These are phyloP conservation scores for Ramazzottius varieornatus DNA, from an alignment of 2,888 invertebrate species.

Conservation along the genomic window DNA sequence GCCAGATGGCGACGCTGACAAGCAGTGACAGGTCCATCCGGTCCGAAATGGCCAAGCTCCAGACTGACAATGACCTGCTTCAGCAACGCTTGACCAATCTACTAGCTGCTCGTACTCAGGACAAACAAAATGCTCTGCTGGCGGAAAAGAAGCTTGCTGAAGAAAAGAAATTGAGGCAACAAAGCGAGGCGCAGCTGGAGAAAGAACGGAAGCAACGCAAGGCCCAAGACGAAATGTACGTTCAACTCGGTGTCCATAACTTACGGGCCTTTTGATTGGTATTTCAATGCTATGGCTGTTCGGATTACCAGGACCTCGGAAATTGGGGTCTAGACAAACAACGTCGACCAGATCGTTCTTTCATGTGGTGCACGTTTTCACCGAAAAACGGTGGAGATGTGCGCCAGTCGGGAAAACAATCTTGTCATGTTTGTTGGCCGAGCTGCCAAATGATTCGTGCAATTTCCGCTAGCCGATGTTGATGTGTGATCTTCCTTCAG, in stretches of 20 bases:
- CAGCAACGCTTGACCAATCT: constrained; percentile 55
- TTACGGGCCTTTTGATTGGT: too few species aligned
- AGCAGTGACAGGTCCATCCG: constrained; percentile 39
- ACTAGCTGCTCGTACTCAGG: constrained; percentile 42
- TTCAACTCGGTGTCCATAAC: background rate
- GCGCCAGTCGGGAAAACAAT: constrained; percentile 5
- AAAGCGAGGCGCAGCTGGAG: constrained; percentile 42
- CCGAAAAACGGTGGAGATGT: too few species aligned
- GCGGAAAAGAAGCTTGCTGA: constrained; percentile 56
- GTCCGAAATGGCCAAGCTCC: constrained; percentile 46
- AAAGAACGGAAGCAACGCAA: constrained; percentile 44
- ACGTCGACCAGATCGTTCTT: too few species aligned
- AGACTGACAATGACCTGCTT: constrained; percentile 59
- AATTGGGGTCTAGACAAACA: too few species aligned
- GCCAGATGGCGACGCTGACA: constrained; percentile 34
- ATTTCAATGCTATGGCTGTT: too few species aligned
- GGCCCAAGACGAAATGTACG: constrained; percentile 27
- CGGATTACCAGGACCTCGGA: too few species aligned
- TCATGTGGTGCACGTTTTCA: background rate
- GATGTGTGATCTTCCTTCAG: constrained; percentile 6
- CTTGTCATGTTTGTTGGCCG: too few species aligned
- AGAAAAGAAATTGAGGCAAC: constrained; percentile 48
- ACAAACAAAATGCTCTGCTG: constrained; percentile 43
- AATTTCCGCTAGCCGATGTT: constrained; percentile 6
- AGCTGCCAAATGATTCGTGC: background rate